Percentiles rank a stretch among this genome's conserved stretches.
phyloP scores from a whole-genome alignment of 1,140 invertebrate species.

The Popillia japonica region DNA sequence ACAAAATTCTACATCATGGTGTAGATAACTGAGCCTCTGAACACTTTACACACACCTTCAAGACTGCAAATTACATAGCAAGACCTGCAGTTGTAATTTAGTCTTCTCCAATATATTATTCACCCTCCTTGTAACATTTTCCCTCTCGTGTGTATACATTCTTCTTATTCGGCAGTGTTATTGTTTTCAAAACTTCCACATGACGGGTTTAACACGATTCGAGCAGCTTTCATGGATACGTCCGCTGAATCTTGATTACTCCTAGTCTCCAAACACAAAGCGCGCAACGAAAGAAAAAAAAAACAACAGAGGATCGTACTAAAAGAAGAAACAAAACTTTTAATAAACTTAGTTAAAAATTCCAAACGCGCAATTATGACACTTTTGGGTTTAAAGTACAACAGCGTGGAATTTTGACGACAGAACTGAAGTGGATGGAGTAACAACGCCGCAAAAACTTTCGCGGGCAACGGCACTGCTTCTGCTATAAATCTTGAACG shows the following conservation, averaged over 20 bases:
- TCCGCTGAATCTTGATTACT: not conserved
- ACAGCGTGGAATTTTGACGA: not conserved
- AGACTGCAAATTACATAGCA: too few relatives aligned
- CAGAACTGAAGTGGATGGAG: not conserved
- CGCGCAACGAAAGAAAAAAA: not conserved
- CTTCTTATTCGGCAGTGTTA: not conserved
- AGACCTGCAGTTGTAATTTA: too few relatives aligned
- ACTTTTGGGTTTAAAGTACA: constrained; percentile 6
- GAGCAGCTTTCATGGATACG: not conserved
- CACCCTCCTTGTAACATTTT: too few relatives aligned
- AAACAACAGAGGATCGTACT: not conserved
- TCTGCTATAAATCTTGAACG: not conserved
- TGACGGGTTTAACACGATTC: not conserved
- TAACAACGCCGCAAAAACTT: not conserved
- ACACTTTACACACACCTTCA: too few relatives aligned
- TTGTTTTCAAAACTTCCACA: not conserved
- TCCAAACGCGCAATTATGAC: constrained; percentile 2
- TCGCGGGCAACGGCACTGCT: not conserved
- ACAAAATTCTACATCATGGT: too few relatives aligned
- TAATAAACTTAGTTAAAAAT: constrained; percentile 12
- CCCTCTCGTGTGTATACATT: not conserved
- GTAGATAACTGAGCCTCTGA: too few relatives aligned
- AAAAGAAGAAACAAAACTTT: constrained; percentile 3
- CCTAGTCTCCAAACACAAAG: not conserved
- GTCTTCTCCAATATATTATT: too few relatives aligned